Evolutionary conservation across 2,888 invertebrate species (phyloP).

Genomic region (Pediacus dermestoides): DNA sequence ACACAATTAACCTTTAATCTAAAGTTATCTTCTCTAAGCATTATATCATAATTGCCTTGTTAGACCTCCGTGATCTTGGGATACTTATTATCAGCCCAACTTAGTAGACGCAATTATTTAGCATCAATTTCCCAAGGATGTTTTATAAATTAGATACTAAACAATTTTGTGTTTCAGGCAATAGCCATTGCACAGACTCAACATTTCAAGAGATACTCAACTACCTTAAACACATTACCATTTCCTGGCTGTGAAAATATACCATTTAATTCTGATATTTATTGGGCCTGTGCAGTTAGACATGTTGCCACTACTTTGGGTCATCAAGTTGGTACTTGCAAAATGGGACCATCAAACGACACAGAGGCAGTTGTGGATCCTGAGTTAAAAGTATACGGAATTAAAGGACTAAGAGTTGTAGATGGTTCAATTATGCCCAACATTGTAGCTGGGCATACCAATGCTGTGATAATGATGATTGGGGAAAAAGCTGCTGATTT

Average conservation of each 20-base stretch:
- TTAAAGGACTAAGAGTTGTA: slow-evolving; percentile 55
- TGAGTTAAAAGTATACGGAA: slow-evolving; percentile 51
- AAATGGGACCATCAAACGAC: slow-evolving; percentile 49
- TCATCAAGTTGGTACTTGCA: slow-evolving; percentile 59
- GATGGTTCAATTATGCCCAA: slow-evolving; percentile 59
- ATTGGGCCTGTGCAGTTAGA: slow-evolving; percentile 72
- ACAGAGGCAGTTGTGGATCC: slow-evolving; percentile 52
- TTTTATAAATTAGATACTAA: too few species aligned
- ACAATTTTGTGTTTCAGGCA: slow-evolving; percentile 56
- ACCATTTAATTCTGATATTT: slow-evolving; percentile 61
- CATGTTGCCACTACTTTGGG: slow-evolving; percentile 69
- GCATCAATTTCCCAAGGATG: too few species aligned
- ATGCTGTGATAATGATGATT: slow-evolving; percentile 57
- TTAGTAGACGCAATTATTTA: too few species aligned
- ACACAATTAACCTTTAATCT: too few species aligned
- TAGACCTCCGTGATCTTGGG: too few species aligned
- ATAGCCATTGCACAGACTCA: slow-evolving; percentile 54
- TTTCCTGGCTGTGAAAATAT: slow-evolving; percentile 67
- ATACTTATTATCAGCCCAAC: too few species aligned
- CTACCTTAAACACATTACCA: slow-evolving; percentile 54
- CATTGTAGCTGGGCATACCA: slow-evolving; percentile 56
- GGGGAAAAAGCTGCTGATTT: slow-evolving; percentile 58
- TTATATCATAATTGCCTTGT: too few species aligned
- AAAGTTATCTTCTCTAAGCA: too few species aligned
- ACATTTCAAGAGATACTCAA: slow-evolving; percentile 54